These are phyloP conservation scores for Philhelius pedissequus DNA, from an alignment of 2,888 invertebrate genomes.

Conservation along the genomic window DNA sequence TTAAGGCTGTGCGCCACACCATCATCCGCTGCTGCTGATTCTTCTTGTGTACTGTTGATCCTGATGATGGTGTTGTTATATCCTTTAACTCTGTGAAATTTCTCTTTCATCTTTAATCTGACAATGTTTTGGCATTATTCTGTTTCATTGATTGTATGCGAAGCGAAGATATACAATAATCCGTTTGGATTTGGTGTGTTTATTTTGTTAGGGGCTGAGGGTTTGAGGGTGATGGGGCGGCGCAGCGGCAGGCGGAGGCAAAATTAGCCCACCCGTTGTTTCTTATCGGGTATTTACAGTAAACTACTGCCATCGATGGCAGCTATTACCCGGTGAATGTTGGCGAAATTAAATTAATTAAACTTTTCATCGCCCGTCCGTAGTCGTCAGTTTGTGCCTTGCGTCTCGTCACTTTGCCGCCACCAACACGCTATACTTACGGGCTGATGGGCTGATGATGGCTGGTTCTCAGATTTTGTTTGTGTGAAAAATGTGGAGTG, in stretches of 20 bases:
- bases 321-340: constrained; percentile 45
- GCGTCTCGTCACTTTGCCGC: not conserved
- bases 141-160: constrained; percentile 54
- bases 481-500: not conserved
- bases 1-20: constrained; percentile 22
- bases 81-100: constrained; percentile 26
- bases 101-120: constrained; percentile 64
- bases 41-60: not conserved
- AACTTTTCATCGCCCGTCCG: constrained; percentile 40
- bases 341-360: constrained; percentile 64
- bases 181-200: constrained; percentile 33
- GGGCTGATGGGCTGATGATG: too few relatives aligned
- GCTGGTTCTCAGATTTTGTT: not conserved
- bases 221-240: not conserved
- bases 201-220: constrained; percentile 4
- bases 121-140: constrained; percentile 62
- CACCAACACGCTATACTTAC: too few relatives aligned
- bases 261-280: constrained; percentile 12
- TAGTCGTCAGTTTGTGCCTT: not conserved
- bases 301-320: constrained; percentile 26
- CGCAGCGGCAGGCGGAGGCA: not conserved
- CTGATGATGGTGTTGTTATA: not conserved
- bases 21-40: not conserved
- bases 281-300: constrained; percentile 14
- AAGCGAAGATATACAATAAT: constrained; percentile 51